phyloP scores from a whole-genome alignment of 2,888 invertebrate species.

The Malacosoma neustria region DNA sequence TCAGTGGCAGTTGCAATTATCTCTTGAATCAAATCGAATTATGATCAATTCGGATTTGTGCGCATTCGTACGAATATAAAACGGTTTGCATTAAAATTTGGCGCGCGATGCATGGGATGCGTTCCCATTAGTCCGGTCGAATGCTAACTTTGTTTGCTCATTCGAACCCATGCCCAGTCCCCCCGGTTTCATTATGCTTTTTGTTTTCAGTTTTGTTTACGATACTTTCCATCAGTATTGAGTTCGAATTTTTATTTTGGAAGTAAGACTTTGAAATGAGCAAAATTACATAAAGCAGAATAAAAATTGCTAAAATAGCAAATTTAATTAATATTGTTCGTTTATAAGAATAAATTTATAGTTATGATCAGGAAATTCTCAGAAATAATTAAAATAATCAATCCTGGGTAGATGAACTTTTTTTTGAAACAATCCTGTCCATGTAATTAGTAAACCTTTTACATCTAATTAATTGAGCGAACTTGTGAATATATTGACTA shows the following conservation, averaged over 20 bases:
- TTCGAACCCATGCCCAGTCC: slow-evolving; percentile 29
- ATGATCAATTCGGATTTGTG: slow-evolving; percentile 76
- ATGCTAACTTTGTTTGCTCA: slow-evolving; percentile 54
- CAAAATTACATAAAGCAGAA: no score
- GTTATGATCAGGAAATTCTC: no score
- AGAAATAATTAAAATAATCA: no score
- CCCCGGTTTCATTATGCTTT: slow-evolving; percentile 45
- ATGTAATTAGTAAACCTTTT: no score
- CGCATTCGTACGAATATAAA: slow-evolving; percentile 72
- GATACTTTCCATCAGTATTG: slow-evolving; percentile 29
- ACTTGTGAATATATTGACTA: no score
- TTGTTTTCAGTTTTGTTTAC: slow-evolving; percentile 35
- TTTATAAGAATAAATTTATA: no score
- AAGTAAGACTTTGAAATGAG: no score
- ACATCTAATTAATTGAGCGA: no score
- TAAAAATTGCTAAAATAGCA: no score
- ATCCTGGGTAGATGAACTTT: no score
- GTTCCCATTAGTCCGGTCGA: slow-evolving; percentile 65
- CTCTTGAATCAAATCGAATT: slow-evolving; percentile 70
- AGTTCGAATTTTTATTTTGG: slow-evolving; percentile 23
- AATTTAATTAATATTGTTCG: no score
- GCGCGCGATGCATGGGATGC: slow-evolving; percentile 67
- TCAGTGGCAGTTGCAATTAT: slow-evolving; percentile 74
- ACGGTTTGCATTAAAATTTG: slow-evolving; percentile 75
- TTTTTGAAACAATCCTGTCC: no score